Evolutionary conservation across 1,140 invertebrate genomes (phyloP).

Genomic region (Frieseomelitta varia): DNA sequence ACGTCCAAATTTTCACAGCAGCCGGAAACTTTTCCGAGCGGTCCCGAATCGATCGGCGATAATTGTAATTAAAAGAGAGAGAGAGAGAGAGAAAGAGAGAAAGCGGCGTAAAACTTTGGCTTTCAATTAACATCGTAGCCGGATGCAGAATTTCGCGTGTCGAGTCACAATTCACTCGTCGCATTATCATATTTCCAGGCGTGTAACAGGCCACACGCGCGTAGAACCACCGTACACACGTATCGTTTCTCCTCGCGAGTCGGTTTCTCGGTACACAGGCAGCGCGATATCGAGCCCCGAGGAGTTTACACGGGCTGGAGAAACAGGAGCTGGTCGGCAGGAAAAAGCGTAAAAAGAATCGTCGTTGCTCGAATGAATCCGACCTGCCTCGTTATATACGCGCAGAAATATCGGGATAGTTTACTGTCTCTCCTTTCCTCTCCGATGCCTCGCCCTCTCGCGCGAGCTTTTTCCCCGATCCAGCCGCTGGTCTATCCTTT

Average conservation of each 20-base stretch:
- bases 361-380: slow-evolving; percentile 1
- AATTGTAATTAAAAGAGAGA: not conserved
- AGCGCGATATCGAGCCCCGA: not conserved
- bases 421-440: not conserved
- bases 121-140: not conserved
- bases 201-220: not conserved
- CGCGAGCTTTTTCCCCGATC: not conserved
- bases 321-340: no score
- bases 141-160: not conserved
- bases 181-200: slow-evolving; percentile 8
- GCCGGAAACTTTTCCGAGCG: not conserved
- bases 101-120: not conserved
- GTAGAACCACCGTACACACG: not conserved
- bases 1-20: not conserved
- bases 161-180: not conserved
- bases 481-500: not conserved
- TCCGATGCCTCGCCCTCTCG: not conserved
- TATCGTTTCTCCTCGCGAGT: not conserved
- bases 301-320: not conserved
- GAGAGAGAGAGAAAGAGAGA: no score
- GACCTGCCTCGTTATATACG: slow-evolving; percentile 38
- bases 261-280: no score
- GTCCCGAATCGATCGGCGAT: not conserved
- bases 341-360: not conserved
- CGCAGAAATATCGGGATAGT: slow-evolving; percentile 23